Base-by-base conservation (phyloP, 35 echinoderm and acorn worm species). In the Heliocidaris erythrogramma region DNA sequence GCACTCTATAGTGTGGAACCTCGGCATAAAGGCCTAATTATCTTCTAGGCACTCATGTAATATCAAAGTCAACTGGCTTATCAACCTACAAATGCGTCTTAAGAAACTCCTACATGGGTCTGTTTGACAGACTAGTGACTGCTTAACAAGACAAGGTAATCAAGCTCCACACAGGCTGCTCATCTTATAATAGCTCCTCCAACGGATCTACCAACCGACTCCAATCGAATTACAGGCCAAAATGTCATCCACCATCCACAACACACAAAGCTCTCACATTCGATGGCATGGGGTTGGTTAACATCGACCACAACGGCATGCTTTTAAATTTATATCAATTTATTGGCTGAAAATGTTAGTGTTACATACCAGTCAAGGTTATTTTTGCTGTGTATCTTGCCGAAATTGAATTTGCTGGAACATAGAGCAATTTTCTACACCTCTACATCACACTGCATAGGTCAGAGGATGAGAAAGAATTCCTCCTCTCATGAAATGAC, bases 101-200 rank as follows among this genome's bases (percentile, higher is more conserved):
- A 18, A 24, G 8, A 78, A 78, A 78, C 65, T 5, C 2, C 65
- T n/a, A n/a, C 2, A 78, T 27, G 65, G 65, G 65, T 78, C 65
- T 78, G 65, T 8, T 24, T n/a, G 65, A n/a, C 4, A 78, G 65
- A 78, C 65, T 78, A 78, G 18, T 27, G 21, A 78, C 65, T 78
- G 65, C 65, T 78, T 78, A 78, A 78, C 65, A 78, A 78, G 65
- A 78, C 65, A 78, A 78, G 65, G 65, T 78, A 78, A 78, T 78
- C 65, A 78, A 78, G 65, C 27, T 24, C 11, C 7, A 56, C 52
- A 56, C 9, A 21, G 65, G 21, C 65, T 78, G 65, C 65, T 78
- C 65, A 78, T 78, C 65, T 78, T 78, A 78, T 78, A 78, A 78
- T 78, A 78, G 65, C 65, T 78, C 17, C 65, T 27, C 65, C 65